These are phyloP conservation scores for Sturnus vulgaris DNA, from an alignment of 2,113 vertebrate genomes.

Conservation along the genomic window DNA sequence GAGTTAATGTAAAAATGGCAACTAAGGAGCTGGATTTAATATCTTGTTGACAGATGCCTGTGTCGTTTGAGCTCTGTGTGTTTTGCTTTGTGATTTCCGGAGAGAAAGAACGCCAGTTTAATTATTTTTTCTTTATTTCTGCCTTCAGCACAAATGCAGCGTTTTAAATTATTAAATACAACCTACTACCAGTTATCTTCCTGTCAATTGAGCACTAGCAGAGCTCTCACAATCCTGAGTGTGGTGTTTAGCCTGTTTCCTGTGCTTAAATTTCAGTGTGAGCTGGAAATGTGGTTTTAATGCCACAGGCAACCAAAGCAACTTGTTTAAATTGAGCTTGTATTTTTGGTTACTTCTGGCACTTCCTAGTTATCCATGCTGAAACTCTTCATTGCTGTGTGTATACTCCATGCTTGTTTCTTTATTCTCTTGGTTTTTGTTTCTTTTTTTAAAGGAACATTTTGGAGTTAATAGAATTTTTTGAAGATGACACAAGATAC, in stretches of 20 bases:
- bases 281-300: background rate
- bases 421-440: background rate
- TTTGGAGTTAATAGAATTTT: slow-evolving; percentile 95
- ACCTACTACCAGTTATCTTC: slow-evolving; percentile 47
- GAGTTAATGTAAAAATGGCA: slow-evolving; percentile 19
- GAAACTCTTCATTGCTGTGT: background rate
- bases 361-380: background rate
- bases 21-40: slow-evolving; percentile 39
- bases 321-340: background rate
- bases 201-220: slow-evolving; percentile 48
- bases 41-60: slow-evolving; percentile 66
- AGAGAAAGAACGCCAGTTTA: slow-evolving; percentile 58
- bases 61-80: slow-evolving; percentile 59
- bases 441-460: slow-evolving; percentile 82
- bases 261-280: background rate
- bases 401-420: background rate
- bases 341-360: background rate
- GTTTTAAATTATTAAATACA: slow-evolving; percentile 67
- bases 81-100: slow-evolving; percentile 69
- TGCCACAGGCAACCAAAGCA: background rate
- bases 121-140: slow-evolving; percentile 48
- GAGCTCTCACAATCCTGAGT: slow-evolving; percentile 54
- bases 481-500: slow-evolving; percentile 90
- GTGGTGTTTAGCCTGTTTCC: background rate
- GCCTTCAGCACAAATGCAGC: slow-evolving; percentile 65